Evolutionary conservation across 2,888 invertebrate genomes (phyloP).

Genomic region (Crematogaster levior): DNA sequence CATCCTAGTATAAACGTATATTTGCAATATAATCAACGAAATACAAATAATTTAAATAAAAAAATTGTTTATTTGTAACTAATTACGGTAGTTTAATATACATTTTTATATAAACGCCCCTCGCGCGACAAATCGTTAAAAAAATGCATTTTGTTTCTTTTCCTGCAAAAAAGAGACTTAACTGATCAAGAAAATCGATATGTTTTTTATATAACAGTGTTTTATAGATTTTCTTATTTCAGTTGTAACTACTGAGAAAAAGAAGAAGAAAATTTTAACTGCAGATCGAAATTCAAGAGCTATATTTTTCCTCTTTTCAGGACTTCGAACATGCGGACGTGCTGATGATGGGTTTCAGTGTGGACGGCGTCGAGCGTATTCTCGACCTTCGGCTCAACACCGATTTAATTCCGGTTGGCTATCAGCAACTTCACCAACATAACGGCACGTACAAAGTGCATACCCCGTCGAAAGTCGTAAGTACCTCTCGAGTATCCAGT

Average conservation of each 20-base stretch:
- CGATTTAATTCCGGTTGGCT: conserved; percentile 90
- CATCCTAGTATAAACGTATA: neutral
- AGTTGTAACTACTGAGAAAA: neutral
- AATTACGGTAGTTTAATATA: neutral
- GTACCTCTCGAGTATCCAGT: conserved; percentile 57
- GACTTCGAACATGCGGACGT: conserved; percentile 86
- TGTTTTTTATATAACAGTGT: neutral
- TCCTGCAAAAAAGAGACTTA: too few relatives aligned
- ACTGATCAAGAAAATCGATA: neutral
- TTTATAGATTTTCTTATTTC: neutral
- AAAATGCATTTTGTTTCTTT: neutral
- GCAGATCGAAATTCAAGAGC: neutral
- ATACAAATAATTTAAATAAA: neutral
- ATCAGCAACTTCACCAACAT: conserved; percentile 87
- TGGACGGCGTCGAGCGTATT: conserved; percentile 89
- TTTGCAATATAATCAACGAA: neutral
- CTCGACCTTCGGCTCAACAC: conserved; percentile 91
- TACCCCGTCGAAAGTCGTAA: conserved; percentile 85
- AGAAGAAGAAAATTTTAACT: neutral
- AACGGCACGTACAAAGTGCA: conserved; percentile 85
- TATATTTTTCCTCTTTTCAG: conserved; percentile 80
- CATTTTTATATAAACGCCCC: neutral
- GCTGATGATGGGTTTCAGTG: conserved; percentile 89
- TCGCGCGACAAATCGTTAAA: neutral
- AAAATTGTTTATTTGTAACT: neutral